Evolutionary conservation across 2,797 vertebrate species (phyloP), one percentile per base, ranked within the genome.

Genomic region (Australoheros facetus): DNA sequence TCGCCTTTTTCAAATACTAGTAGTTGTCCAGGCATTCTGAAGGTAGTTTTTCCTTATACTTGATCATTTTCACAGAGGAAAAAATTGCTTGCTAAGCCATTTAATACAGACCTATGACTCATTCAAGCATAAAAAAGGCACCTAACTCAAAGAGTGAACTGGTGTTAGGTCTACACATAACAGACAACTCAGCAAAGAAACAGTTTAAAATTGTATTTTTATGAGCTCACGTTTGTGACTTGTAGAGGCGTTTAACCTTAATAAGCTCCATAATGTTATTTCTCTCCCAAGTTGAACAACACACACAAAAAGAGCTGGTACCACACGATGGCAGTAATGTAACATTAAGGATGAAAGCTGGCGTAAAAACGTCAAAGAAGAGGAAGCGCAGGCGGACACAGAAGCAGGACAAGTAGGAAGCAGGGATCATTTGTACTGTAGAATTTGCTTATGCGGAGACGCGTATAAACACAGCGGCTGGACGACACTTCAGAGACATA

Each of bases 241-340:
- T 23, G 23, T 39, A 54, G 21, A 26, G 37, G 37, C 21, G 7
- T 17, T 13, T 45, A 34, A 0, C 13, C 21, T 23, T 21, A 48
- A 7, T 42, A n/a, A 64, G 21, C 37, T 64, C 13, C 14, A 7
- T 17, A 64, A 64, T 45, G 26, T 45, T 26, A 17, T 45, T 64
- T 17, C 11, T 42, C 4, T 42, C 39, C 11, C 3, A 7, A 23
- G n/a, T 62, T 62, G 39, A 62, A 39, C 7, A 23, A 2, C 39
- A 45, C 14, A 16, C 42, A 16, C 42, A 39, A 1, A 19, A n/a
- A 21, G 16, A 45, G 10, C 14, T 4, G 26, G 14, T 26, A 64
- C 48, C 75, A 77, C 39, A 13, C 8, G 75, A 56, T 34, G 75
- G 55, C 54, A 48, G 75, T 77, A 21, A 12, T 26, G 56, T 39